Evolutionary conservation across 2,888 invertebrate species (phyloP), one percentile per base, ranked within the genome.

Genomic region (Spodoptera exigua): DNA sequence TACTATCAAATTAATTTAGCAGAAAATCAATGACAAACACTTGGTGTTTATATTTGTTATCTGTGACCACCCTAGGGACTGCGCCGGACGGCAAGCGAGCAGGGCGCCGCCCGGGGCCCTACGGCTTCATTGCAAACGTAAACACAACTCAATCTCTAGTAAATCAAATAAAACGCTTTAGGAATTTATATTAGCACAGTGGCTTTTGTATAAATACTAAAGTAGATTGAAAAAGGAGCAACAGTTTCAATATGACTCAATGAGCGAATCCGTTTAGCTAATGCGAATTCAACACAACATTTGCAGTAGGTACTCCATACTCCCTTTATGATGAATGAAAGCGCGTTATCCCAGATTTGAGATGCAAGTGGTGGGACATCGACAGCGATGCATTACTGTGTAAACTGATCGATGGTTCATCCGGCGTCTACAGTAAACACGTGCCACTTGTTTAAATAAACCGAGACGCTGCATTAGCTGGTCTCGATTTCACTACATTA

Each of bases 361-460:
- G 78, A 82, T 83, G 78, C 87, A 85, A 87, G 88, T 87, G 85
- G 82, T 80, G 81, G 77, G 82, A 81, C 87, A 87, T 89, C 85
- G 90, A 87, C 85, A 83, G 85, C 85, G 91, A 89, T 91, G 91
- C 91, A 91, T 92, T 92, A 92, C 92, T 82, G 89, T 82, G 87
- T 89, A 90, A 89, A 90, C 92, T 88, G 93, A 94, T 93, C 93
- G 91, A 93, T 92, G 90, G 83, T 86, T 90, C 90, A 92, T 92
- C 92, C 92, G 93, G 90, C 91, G 89, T 83, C 84, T 84, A 82
- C 82, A 68, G 90, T 93, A 94, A 94, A 94, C 94, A 94, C 87
- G 86, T 87, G 91, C 91, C 94, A 92, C 93, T 94, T 94, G 94
- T 93, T 89, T 88, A 93, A 93, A 93, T 92, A 93, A 93, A 93